These are phyloP conservation scores for Anthoscopus minutus DNA, from an alignment of 2,113 vertebrate species.

Conservation along the genomic window DNA sequence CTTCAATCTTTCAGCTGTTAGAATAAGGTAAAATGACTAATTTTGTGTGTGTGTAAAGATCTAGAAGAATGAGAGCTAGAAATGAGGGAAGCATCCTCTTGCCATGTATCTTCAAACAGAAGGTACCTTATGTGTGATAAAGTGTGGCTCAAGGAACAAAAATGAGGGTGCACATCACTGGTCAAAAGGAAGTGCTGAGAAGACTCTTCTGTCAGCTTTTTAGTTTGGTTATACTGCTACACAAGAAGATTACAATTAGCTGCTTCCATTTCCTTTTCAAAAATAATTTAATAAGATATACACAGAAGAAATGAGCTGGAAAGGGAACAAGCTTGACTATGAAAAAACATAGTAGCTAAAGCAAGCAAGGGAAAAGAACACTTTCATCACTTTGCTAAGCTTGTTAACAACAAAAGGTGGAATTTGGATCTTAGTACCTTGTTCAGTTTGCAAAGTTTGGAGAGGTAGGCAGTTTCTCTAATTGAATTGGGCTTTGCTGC, in stretches of 20 bases:
- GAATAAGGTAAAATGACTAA: not conserved
- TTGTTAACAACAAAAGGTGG: not conserved
- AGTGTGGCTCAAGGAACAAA: not conserved
- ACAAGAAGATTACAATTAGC: not conserved
- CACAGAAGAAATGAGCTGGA: not conserved
- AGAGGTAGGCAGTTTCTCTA: not conserved
- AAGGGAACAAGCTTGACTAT: not conserved
- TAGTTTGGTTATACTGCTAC: not conserved
- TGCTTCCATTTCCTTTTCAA: not conserved
- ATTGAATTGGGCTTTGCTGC: not conserved
- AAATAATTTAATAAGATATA: not conserved
- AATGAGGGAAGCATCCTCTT: not conserved
- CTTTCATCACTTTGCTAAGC: not conserved
- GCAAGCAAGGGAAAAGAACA: not conserved
- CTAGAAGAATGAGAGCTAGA: not conserved
- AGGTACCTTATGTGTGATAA: not conserved
- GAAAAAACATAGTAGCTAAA: not conserved
- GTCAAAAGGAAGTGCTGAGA: not conserved
- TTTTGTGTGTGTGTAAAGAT: not conserved
- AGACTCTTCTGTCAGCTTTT: not conserved
- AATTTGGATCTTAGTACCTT: not conserved
- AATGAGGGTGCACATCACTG: not conserved
- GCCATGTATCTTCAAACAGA: not conserved
- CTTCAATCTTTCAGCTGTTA: not conserved
- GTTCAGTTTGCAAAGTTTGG: not conserved